phyloP scores from a whole-genome alignment of 1,140 invertebrate genomes.

The Dendrolimus kikuchii region DNA sequence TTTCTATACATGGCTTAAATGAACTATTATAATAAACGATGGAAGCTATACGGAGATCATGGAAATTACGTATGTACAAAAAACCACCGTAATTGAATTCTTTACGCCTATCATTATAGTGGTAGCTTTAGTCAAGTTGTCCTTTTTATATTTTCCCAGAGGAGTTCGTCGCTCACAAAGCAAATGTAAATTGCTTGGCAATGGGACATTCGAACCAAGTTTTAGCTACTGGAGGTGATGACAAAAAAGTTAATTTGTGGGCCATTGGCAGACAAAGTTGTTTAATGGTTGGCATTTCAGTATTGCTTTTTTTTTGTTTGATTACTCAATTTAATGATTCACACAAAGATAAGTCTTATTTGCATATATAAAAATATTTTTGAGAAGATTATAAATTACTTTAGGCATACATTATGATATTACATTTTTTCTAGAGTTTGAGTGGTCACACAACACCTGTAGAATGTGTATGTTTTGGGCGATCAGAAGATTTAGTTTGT shows the following conservation, averaged over 20 bases:
- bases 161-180: constrained; percentile 91
- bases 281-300: constrained; percentile 83
- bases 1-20: constrained; percentile 34
- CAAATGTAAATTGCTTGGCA: constrained; percentile 92
- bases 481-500: constrained; percentile 95
- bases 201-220: constrained; percentile 87
- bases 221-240: constrained; percentile 96
- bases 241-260: constrained; percentile 98
- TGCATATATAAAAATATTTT: too few relatives aligned
- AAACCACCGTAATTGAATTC: background rate
- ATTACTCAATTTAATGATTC: background rate
- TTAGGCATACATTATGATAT: background rate
- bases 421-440: constrained; percentile 78
- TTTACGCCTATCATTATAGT: background rate
- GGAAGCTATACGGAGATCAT: constrained; percentile 61
- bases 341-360: too few relatives aligned
- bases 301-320: background rate
- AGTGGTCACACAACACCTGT: constrained; percentile 94
- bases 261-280: constrained; percentile 95
- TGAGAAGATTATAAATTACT: too few relatives aligned
- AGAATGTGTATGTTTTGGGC: constrained; percentile 95
- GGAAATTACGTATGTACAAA: constrained; percentile 65
- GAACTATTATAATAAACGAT: constrained; percentile 35
- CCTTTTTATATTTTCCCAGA: constrained; percentile 73
- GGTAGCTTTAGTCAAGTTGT: background rate